These are phyloP conservation scores for Sinopyrophorus schimmeli DNA, from an alignment of 2,888 invertebrate genomes.

Conservation along the genomic window DNA sequence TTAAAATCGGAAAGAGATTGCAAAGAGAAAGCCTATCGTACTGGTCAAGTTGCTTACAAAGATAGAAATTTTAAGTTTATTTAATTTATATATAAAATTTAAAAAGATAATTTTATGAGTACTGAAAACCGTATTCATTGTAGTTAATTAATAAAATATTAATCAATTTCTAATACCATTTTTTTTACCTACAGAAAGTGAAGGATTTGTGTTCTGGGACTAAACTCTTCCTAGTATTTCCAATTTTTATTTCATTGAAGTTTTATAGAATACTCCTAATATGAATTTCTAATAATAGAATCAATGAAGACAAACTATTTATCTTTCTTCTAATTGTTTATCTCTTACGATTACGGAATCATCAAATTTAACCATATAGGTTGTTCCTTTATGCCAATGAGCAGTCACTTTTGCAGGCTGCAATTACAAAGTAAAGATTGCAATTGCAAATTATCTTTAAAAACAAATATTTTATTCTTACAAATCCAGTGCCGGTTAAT, in stretches of 20 bases:
- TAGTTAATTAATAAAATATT: no score
- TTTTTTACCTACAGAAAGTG: no score
- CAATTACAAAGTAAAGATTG: slow-evolving; percentile 51
- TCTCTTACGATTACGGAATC: slow-evolving; percentile 89
- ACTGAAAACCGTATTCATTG: no score
- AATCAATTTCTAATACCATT: no score
- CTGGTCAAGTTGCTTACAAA: slow-evolving; percentile 74
- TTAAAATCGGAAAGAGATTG: slow-evolving; percentile 59
- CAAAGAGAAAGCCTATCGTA: slow-evolving; percentile 64
- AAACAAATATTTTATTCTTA: slow-evolving; percentile 62
- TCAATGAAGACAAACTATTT: no score
- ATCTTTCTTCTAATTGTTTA: slow-evolving; percentile 88
- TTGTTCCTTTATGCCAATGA: slow-evolving; percentile 99
- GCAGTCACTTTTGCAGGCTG: slow-evolving; percentile 98
- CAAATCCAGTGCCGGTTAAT: slow-evolving; percentile 92
- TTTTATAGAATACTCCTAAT: no score
- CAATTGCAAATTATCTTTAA: slow-evolving; percentile 1
- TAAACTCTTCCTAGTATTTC: no score
- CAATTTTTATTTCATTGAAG: no score
- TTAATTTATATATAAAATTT: slow-evolving; percentile 49
- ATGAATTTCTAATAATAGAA: no score
- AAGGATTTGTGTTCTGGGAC: no score
- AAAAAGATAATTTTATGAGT: background rate
- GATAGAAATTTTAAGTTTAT: slow-evolving; percentile 72
- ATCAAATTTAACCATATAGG: slow-evolving; percentile 98